Conservation (phyloP, 2,113 vertebrate species). For the Leptosomus discolor region DNA sequence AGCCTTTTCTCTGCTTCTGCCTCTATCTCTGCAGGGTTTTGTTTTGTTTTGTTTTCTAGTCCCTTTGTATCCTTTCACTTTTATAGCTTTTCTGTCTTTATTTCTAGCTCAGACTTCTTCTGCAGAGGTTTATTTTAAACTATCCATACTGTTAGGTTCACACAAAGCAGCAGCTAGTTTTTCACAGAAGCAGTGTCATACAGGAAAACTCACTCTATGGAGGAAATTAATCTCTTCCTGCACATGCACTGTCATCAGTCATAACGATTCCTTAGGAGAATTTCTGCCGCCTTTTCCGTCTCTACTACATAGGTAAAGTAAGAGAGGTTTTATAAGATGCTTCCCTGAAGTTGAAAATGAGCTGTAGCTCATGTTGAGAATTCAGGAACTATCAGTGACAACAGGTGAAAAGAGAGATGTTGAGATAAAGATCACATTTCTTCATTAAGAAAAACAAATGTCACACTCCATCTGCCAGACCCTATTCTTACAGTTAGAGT, state of each 20-base stretch:
- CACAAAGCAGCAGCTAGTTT: background rate
- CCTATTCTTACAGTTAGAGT: background rate
- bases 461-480: background rate
- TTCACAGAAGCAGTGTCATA: background rate
- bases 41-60: background rate
- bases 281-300: background rate
- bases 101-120: background rate
- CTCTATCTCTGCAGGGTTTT: background rate
- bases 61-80: background rate
- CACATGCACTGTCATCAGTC: background rate
- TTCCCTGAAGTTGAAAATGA: background rate
- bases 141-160: background rate
- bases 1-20: background rate
- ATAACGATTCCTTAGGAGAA: background rate
- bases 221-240: background rate
- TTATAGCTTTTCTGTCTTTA: background rate
- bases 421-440: background rate
- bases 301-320: background rate
- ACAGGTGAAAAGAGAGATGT: background rate
- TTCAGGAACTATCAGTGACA: background rate
- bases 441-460: background rate
- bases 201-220: background rate
- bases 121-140: conserved; percentile 1
- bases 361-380: background rate
- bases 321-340: background rate